Conservation (phyloP, 2,888 invertebrate genomes). For the Ectemnius continuus region DNA sequence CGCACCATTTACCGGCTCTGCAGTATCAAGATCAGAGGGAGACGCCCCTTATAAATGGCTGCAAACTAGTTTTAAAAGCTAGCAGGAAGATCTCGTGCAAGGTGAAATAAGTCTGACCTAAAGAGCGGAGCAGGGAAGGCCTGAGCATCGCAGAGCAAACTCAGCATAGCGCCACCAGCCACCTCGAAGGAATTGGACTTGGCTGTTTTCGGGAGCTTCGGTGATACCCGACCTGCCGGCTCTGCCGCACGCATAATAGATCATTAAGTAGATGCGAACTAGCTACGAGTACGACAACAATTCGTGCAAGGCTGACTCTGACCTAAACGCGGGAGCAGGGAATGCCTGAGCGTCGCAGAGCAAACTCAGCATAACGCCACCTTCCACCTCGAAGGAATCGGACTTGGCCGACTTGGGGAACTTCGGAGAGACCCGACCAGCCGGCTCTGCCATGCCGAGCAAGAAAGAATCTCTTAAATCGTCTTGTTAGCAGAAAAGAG, state of each 20-base stretch:
- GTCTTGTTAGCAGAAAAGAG: neutral
- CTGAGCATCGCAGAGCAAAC: conserved; percentile 74
- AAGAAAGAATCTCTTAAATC: no score
- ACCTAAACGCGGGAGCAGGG: conserved; percentile 74
- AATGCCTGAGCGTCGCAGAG: conserved; percentile 74
- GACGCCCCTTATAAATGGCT: conserved; percentile 1
- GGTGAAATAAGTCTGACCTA: conserved; percentile 63
- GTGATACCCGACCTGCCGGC: conserved; percentile 74
- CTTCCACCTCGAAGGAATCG: conserved; percentile 68
- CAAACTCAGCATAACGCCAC: conserved; percentile 73
- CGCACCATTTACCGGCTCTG: conserved; percentile 82
- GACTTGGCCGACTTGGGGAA: conserved; percentile 79
- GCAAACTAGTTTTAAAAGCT: no score
- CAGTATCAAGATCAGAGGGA: conserved; percentile 27
- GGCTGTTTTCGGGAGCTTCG: conserved; percentile 77
- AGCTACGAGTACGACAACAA: neutral
- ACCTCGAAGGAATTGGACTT: conserved; percentile 76
- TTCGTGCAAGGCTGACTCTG: conserved; percentile 45
- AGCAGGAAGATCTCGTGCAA: no score
- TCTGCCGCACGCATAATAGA: neutral
- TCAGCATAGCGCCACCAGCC: conserved; percentile 72
- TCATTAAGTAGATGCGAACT: neutral
- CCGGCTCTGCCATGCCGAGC: conserved; percentile 70
- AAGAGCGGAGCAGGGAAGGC: conserved; percentile 73
- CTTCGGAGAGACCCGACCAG: conserved; percentile 75